Evolutionary conservation across 2,797 vertebrate species (phyloP).

Genomic region (Ctenopoma multispine): DNA sequence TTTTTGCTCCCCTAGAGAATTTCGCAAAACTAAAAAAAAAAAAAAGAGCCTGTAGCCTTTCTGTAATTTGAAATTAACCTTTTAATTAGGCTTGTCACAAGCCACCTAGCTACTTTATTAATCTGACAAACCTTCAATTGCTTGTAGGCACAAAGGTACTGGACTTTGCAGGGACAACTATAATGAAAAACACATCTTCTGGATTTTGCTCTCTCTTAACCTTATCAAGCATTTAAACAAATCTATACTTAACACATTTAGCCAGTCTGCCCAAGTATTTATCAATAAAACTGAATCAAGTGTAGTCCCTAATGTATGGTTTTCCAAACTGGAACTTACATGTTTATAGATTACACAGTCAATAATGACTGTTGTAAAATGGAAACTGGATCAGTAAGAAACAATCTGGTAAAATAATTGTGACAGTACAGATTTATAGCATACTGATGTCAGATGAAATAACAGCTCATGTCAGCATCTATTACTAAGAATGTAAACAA

Average conservation of each 20-base stretch:
- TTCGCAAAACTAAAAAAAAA: neutral
- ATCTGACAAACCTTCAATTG: conserved; percentile 52
- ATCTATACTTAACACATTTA: conserved; percentile 43
- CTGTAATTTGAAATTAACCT: conserved; percentile 40
- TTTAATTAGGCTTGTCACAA: conserved; percentile 38
- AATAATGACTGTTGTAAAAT: neutral
- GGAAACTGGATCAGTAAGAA: neutral
- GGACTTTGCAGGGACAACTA: conserved; percentile 32
- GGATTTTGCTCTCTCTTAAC: conserved; percentile 17
- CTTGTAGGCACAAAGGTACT: conserved; percentile 39
- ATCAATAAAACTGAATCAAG: conserved; percentile 20
- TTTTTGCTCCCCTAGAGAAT: conserved; percentile 40
- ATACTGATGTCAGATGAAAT: conserved; percentile 17
- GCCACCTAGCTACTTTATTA: conserved; percentile 47
- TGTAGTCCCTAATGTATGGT: neutral
- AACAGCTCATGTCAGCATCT: conserved; percentile 19
- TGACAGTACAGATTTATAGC: neutral
- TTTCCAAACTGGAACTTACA: conserved; percentile 8
- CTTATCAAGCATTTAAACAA: conserved; percentile 1
- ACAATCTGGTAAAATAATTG: neutral
- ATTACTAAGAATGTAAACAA: conserved; percentile 38
- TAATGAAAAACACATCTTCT: conserved; percentile 28
- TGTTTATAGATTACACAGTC: neutral
- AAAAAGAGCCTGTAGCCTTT: neutral
- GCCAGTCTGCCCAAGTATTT: conserved; percentile 36